These are phyloP conservation scores for Chymomyza costata DNA, from an alignment of 1,140 invertebrate species.

Conservation along the genomic window DNA sequence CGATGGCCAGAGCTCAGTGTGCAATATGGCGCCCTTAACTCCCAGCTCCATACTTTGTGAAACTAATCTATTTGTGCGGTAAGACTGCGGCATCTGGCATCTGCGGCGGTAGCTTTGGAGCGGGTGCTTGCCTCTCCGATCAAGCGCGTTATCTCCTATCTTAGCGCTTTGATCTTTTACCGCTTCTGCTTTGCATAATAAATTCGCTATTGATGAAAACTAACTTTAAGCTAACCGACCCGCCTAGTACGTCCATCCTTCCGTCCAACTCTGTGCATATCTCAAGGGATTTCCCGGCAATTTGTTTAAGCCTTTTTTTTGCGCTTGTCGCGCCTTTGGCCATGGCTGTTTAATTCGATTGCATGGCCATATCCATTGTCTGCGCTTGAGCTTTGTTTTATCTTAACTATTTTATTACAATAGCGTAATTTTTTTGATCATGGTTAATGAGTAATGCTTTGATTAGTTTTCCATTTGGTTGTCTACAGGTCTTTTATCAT, in stretches of 20 bases:
- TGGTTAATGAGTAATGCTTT: conserved; percentile 73
- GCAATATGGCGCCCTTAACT: conserved; percentile 69
- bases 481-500: no score
- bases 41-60: conserved; percentile 58
- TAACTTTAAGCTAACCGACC: conserved; percentile 58
- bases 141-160: conserved; percentile 66
- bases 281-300: conserved; percentile 62
- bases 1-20: conserved; percentile 58
- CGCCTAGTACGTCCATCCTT: no score
- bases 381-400: conserved; percentile 59
- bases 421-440: conserved; percentile 69
- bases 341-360: conserved; percentile 71
- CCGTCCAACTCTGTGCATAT: conserved; percentile 4
- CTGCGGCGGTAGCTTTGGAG: conserved; percentile 14
- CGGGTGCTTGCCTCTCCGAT: conserved; percentile 1
- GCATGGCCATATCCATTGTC: conserved; percentile 17
- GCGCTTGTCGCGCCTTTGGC: conserved; percentile 37
- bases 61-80: conserved; percentile 73
- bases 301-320: conserved; percentile 46
- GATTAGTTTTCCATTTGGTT: conserved; percentile 65
- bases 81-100: conserved; percentile 21
- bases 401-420: conserved; percentile 69
- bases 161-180: conserved; percentile 70
- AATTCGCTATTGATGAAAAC: conserved; percentile 72
- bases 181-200: conserved; percentile 73